Base-by-base conservation (phyloP, 2,797 vertebrate species). In the Clarias pachynema region DNA sequence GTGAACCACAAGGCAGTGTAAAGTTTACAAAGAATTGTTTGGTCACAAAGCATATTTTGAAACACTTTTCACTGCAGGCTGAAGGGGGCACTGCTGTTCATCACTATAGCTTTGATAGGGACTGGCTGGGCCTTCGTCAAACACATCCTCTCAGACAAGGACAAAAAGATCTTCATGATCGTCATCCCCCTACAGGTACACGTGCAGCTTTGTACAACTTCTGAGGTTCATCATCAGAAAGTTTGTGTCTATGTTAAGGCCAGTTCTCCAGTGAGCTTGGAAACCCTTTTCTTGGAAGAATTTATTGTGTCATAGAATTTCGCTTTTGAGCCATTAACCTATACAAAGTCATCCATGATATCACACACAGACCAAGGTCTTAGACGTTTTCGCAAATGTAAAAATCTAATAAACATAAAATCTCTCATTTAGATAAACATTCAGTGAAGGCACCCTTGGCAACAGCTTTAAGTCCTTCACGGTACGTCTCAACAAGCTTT, bases 81-180 rank as follows among this genome's bases (percentile, higher is more conserved):
- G 89, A 97, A 97, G 83, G 96, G 96, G 37, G 96, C 96, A 0
- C 94, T 97, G 34, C 93, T 97, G 24, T 97, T 97, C 92, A 97
- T 97, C 91, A 97, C 96, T 82, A 97, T 97, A 0, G 96, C 96
- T 0, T 95, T 97, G 83, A 96, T 97, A 2, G 96, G 96, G 80
- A 97, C 96, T 0, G 96, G 96, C 91, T 97, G 96, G 96, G 96
- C 96, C n/a, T 97, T 97, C 88, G 95, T 97, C 60, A 97, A 97
- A 84, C 96, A 97, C 90, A 97, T 97, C 90, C 94, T 97, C 37
- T 97, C 96, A 0, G 96, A 97, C 85, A 97, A 97, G 89, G 96
- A 97, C 91, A 97, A 97, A 89, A 97, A 96, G 92, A 96, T 97
- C 82, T 97, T 97, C 91, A 96, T 97, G 96, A 96, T 97, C 2